Evolutionary conservation across 2,113 vertebrate species (phyloP).

Genomic region (Callipepla californica): DNA sequence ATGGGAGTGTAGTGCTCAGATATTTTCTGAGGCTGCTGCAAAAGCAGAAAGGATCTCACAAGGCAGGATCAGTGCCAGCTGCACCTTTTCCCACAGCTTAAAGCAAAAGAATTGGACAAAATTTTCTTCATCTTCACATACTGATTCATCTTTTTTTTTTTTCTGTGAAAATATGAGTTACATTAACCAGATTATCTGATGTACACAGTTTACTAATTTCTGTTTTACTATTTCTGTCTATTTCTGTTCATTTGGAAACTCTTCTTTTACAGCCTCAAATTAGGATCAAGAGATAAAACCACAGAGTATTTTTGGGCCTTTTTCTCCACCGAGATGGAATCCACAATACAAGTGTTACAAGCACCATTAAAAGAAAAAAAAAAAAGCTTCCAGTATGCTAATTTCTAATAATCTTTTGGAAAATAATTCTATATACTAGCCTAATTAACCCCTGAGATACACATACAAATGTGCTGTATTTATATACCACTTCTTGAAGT

Average conservation of each 20-base stretch:
- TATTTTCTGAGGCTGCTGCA: not conserved
- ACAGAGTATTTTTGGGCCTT: slow-evolving; percentile 16
- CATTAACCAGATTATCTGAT: not conserved
- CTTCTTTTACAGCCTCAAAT: slow-evolving; percentile 73
- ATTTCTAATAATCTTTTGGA: slow-evolving; percentile 13
- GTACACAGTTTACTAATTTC: not conserved
- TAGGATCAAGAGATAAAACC: slow-evolving; percentile 41
- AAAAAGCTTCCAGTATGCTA: not conserved
- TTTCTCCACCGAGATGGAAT: slow-evolving; percentile 45
- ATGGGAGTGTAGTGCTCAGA: not conserved
- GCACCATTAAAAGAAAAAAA: not conserved
- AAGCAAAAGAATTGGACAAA: not conserved
- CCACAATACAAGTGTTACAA: not conserved
- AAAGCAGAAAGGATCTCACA: not conserved
- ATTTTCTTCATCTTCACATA: not conserved
- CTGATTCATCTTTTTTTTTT: not conserved
- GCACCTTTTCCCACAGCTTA: not conserved
- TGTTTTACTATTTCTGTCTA: not conserved
- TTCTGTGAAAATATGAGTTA: not conserved
- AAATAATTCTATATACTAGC: not conserved
- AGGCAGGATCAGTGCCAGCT: not conserved
- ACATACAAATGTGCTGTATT: not conserved
- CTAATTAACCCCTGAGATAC: not conserved
- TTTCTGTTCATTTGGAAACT: not conserved
- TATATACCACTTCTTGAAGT: not conserved